phyloP scores from a whole-genome alignment of 1,140 invertebrate genomes.

The Drosophila mauritiana region DNA sequence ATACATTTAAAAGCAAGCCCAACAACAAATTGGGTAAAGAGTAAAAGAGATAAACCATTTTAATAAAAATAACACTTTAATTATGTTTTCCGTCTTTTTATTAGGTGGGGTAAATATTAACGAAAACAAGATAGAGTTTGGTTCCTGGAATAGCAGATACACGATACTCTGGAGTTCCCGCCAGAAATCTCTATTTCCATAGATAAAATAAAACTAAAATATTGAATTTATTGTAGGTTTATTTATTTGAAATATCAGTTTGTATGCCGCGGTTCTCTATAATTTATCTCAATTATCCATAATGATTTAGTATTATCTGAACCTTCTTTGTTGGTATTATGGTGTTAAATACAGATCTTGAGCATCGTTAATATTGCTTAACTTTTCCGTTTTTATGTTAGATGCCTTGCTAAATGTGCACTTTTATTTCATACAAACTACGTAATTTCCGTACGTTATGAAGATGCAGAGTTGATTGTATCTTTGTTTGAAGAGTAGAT shows the following conservation, averaged over 20 bases:
- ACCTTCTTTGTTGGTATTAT: constrained; percentile 24
- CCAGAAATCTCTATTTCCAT: too few relatives aligned
- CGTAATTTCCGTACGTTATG: constrained; percentile 22
- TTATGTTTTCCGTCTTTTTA: constrained; percentile 33
- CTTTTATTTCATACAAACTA: constrained; percentile 20
- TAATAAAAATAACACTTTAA: constrained; percentile 76
- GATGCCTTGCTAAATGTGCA: constrained; percentile 27
- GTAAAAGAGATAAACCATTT: constrained; percentile 52
- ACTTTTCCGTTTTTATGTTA: constrained; percentile 13
- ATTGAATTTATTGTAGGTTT: constrained; percentile 57
- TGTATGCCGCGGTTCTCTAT: constrained; percentile 34
- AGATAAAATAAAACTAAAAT: background rate
- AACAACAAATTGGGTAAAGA: constrained; percentile 30
- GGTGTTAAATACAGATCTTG: constrained; percentile 55
- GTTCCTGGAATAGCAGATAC: too few relatives aligned
- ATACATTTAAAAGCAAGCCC: constrained; percentile 9
- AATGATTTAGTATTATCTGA: constrained; percentile 36
- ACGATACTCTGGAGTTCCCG: too few relatives aligned
- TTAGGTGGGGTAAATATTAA: background rate
- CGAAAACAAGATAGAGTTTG: too few relatives aligned
- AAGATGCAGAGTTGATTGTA: constrained; percentile 32
- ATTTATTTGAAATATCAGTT: constrained; percentile 63
- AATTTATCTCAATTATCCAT: constrained; percentile 33
- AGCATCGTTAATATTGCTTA: constrained; percentile 54
- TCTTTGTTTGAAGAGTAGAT: constrained; percentile 12